Base-by-base conservation (phyloP, 1,140 invertebrate genomes). In the Thrips palmi region DNA sequence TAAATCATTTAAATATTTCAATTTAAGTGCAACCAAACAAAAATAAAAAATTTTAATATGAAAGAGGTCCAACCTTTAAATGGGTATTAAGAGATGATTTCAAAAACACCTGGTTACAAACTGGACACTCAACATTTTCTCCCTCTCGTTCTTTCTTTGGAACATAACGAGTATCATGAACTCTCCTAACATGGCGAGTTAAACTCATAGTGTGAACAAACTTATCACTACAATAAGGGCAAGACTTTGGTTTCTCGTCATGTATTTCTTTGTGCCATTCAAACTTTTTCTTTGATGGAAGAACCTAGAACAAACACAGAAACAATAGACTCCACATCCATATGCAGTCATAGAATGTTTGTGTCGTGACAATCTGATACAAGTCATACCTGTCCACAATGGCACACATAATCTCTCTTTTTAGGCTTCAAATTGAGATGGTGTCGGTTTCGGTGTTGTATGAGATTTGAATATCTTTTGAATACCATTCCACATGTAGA, bases 261-360 rank as follows among this genome's bases (percentile, higher is more conserved):
- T 88, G 84, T 0, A 74, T 81, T 55, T 86, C 82, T 47, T 77
- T 72, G 55, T 88, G 83, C 80, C 81, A 85, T 1, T 68, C 66
- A 28, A 85, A 65, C 54, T 83, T 84, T 34, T 77, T 79, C 51
- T 76, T 74, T 18, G 80, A 80, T 44, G 79, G 76, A 53, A 85
- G n/a, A n/a, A n/a, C n/a, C n/a, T n/a, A n/a, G n/a, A n/a, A n/a
- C n/a, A n/a, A n/a, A 73, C n/a, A n/a, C n/a, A n/a, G n/a, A n/a
- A n/a, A n/a, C n/a, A n/a, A n/a, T n/a, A n/a, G n/a, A n/a, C n/a
- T n/a, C n/a, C n/a, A n/a, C n/a, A n/a, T n/a, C n/a, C n/a, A n/a
- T n/a, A n/a, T n/a, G n/a, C n/a, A n/a, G n/a, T n/a, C n/a, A n/a
- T n/a, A n/a, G n/a, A n/a, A n/a, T n/a, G n/a, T n/a, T n/a, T n/a